phyloP scores from a whole-genome alignment of 2,888 invertebrate species.

The Nephrotoma guestfalica region DNA sequence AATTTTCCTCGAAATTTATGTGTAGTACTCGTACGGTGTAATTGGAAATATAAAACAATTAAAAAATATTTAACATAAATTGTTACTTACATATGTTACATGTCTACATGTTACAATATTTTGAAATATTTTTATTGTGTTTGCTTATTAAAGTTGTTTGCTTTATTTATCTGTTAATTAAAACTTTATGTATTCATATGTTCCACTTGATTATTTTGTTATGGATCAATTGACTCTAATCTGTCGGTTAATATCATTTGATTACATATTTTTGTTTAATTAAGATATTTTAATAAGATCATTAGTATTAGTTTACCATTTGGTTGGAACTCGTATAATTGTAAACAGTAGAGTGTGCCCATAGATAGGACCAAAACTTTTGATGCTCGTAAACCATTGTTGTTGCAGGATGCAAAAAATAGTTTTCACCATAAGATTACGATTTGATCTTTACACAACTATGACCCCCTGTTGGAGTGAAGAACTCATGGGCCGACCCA shows the following conservation, averaged over 20 bases:
- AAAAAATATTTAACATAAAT: not conserved
- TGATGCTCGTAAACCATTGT: no score
- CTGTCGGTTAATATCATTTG: not conserved
- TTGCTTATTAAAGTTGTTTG: not conserved
- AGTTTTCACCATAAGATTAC: no score
- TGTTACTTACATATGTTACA: not conserved
- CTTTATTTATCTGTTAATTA: not conserved
- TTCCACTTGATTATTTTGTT: not conserved
- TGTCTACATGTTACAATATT: not conserved
- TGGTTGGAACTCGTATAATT: no score
- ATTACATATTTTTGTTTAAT: not conserved
- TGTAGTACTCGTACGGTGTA: not conserved
- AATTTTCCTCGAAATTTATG: not conserved
- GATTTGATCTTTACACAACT: no score
- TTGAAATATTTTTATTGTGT: not conserved
- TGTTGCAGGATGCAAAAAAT: no score
- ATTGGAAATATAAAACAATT: not conserved
- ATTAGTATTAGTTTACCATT: no score
- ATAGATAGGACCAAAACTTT: no score
- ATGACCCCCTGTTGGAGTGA: no score
- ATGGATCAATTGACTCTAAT: not conserved
- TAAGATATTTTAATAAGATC: no score
- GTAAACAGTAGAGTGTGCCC: no score
- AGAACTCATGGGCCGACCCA: no score
- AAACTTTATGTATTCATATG: not conserved